Evolutionary conservation across 2,113 vertebrate genomes (phyloP).

Genomic region (Eudyptes chrysolophus): DNA sequence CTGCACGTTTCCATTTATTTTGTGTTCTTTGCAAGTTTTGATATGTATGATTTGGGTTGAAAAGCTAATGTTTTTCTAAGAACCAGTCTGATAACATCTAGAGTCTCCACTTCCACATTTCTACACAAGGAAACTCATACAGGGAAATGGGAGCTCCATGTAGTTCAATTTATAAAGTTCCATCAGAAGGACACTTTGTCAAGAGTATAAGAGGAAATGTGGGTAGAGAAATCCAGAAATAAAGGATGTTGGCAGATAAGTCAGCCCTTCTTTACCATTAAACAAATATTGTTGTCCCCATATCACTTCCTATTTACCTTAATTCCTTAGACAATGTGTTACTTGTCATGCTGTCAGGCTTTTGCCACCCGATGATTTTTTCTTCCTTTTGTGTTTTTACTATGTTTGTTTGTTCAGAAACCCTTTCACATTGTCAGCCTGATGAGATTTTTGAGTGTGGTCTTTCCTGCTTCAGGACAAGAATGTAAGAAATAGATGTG

Average conservation of each 20-base stretch:
- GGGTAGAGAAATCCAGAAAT: background rate
- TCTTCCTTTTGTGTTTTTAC: background rate
- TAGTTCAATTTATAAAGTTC: background rate
- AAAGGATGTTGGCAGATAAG: background rate
- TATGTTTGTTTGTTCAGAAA: background rate
- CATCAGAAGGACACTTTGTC: background rate
- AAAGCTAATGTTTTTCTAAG: background rate
- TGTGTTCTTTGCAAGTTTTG: background rate
- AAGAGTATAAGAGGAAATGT: background rate
- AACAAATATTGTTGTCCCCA: background rate
- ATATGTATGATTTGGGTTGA: background rate
- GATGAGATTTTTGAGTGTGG: background rate
- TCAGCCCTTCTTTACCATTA: background rate
- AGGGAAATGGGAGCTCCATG: background rate
- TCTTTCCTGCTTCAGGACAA: background rate
- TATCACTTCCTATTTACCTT: background rate
- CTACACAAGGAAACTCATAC: background rate
- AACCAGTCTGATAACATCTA: background rate
- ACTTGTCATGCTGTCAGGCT: background rate
- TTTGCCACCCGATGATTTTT: background rate
- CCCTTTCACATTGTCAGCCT: background rate
- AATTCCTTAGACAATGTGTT: background rate
- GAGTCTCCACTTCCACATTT: background rate
- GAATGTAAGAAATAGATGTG: background rate
- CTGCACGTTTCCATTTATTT: background rate